Conservation (phyloP, 2,113 vertebrate species). For the Carollia perspicillata region DNA sequence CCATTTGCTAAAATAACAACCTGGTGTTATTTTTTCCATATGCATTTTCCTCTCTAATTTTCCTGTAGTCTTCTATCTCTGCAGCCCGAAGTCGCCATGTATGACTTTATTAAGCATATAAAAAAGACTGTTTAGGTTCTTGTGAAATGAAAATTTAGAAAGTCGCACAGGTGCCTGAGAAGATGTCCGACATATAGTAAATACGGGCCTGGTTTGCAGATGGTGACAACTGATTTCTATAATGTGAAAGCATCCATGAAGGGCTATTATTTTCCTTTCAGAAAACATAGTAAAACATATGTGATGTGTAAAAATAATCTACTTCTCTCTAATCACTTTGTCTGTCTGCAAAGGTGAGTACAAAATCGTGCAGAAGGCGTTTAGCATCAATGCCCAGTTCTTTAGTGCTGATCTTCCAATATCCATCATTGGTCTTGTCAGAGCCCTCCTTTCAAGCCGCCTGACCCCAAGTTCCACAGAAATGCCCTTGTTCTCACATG, state of each 20-base stretch:
- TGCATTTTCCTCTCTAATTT: slow-evolving; percentile 65
- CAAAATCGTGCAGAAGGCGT: not conserved
- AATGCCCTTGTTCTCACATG: not conserved
- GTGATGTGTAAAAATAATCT: not conserved
- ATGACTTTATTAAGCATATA: slow-evolving; percentile 80
- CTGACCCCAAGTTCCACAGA: not conserved
- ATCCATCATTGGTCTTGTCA: not conserved
- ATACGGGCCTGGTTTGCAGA: not conserved
- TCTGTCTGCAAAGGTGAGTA: not conserved
- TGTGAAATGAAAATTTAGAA: slow-evolving; percentile 74
- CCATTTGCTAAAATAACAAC: slow-evolving; percentile 80
- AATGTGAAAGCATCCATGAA: not conserved
- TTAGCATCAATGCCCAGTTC: not conserved
- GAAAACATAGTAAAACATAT: not conserved
- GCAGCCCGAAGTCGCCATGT: slow-evolving; percentile 73
- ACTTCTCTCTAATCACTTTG: not conserved
- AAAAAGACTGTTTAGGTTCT: slow-evolving; percentile 66
- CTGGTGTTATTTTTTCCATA: slow-evolving; percentile 81
- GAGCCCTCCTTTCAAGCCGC: not conserved
- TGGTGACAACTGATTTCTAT: not conserved
- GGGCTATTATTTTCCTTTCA: not conserved
- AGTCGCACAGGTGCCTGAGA: slow-evolving; percentile 63
- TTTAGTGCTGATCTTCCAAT: not conserved
- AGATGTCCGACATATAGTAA: slow-evolving; percentile 28
- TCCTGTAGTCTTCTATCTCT: slow-evolving; percentile 64